Evolutionary conservation across 2,113 vertebrate genomes (phyloP).

Genomic region (Anguilla rostrata): DNA sequence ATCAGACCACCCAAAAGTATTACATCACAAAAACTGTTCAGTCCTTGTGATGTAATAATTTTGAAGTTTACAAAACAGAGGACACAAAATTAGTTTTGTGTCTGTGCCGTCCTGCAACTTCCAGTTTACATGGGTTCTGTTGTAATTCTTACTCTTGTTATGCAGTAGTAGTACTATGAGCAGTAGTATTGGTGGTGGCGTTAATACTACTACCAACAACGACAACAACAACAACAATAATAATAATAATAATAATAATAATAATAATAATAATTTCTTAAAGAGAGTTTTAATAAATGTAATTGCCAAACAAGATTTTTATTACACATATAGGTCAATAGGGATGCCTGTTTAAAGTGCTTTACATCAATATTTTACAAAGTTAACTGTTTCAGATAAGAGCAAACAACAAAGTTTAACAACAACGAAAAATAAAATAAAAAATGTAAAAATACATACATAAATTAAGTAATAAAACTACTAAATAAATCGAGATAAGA

Average conservation of each 20-base stretch:
- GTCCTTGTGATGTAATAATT: background rate
- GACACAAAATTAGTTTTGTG: background rate
- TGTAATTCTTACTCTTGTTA: background rate
- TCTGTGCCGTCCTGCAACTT: background rate
- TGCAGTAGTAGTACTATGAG: background rate
- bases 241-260: background rate
- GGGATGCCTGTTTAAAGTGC: conserved; percentile 73
- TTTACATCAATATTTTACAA: conserved; percentile 63
- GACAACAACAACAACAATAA: background rate
- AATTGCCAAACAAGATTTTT: conserved; percentile 37
- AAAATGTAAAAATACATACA: conserved; percentile 63
- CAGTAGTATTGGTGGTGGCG: background rate
- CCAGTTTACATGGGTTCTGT: background rate
- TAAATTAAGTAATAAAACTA: conserved; percentile 66
- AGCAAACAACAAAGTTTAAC: conserved; percentile 50
- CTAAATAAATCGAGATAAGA: conserved; percentile 66
- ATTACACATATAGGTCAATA: conserved; percentile 50
- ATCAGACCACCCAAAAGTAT: background rate
- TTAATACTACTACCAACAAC: background rate
- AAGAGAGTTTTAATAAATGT: conserved; percentile 24
- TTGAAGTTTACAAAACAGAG: background rate
- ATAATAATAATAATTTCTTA: conserved; percentile 9
- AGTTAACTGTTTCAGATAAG: conserved; percentile 51
- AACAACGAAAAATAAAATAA: conserved; percentile 46
- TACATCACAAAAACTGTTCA: too few relatives aligned